Conservation (phyloP, 2,113 vertebrate genomes). For the Narcine bancroftii region DNA sequence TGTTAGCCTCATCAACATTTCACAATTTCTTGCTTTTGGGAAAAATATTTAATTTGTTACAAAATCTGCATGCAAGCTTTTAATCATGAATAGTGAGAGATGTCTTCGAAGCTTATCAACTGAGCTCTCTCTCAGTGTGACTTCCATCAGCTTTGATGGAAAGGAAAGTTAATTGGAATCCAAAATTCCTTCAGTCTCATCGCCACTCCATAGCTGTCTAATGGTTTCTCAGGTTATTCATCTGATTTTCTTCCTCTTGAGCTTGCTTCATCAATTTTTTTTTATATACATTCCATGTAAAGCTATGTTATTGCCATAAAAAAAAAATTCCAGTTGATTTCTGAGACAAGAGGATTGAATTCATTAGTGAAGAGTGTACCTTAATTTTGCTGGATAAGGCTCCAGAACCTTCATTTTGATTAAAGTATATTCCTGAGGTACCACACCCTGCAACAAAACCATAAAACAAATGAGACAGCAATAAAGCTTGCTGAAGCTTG, state of each 20-base stretch:
- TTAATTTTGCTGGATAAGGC: conserved; percentile 80
- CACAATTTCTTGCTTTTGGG: not conserved
- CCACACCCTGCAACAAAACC: conserved; percentile 71
- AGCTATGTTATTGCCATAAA: not conserved
- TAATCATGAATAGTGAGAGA: not conserved
- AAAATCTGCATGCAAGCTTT: not conserved
- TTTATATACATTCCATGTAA: not conserved
- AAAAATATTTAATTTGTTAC: not conserved
- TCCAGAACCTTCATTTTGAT: conserved; percentile 92
- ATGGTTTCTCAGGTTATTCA: not conserved
- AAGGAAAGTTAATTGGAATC: not conserved
- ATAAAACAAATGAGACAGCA: conserved; percentile 21
- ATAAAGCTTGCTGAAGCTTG: too few species aligned
- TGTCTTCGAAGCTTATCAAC: not conserved
- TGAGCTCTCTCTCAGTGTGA: not conserved
- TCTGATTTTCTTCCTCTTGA: not conserved
- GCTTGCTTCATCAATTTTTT: not conserved
- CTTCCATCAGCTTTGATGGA: not conserved
- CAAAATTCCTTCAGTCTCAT: not conserved
- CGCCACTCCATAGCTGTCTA: not conserved
- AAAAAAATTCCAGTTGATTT: not conserved
- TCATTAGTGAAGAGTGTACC: conserved; percentile 53
- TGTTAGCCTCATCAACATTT: not conserved
- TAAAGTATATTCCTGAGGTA: conserved; percentile 90
- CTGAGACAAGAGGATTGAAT: not conserved